Evolutionary conservation across 2,113 vertebrate species (phyloP), one percentile per base, ranked within the genome.

Genomic region (Python bivittatus): DNA sequence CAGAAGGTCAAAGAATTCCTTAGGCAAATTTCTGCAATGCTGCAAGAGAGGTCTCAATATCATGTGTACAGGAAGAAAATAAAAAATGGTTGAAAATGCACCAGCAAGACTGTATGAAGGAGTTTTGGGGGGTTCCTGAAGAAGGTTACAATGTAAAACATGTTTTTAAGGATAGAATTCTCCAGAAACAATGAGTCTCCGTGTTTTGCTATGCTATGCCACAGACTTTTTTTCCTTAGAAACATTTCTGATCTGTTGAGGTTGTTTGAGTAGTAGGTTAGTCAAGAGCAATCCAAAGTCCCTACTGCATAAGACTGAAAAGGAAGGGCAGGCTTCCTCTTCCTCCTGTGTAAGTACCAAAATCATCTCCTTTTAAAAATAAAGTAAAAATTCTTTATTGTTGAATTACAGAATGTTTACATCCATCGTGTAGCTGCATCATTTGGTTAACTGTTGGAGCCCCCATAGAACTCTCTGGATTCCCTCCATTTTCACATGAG

Each of bases 201-300:
- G 42, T 87, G 22, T 52, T 54, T 72, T 20, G 23, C 88, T 91
- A 27, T 20, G 23, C 87, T 91, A 27, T 54, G 1, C 86, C 44
- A 44, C 44, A 44, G 44, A 44, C 5, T 44, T 44, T 44, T 38
- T 90, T 90, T 93, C 54, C 4, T 0, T 33, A 60, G 84, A n/a
- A 48, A 29, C 54, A 10, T 86, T 94, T 96, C 61, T 88, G 61
- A 54, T 27, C 94, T 91, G 23, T 86, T 93, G 11, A 86, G 85
- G 54, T 1, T 92, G 48, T 29, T 89, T 92, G 44, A 90, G 88
- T 89, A 64, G 57, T 53, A 92, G 17, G 91, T 90, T 25, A 64
- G 54, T 91, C 79, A 87, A 94, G 57, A 94, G 0, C 13, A 33
- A 95, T 38, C 44, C 8, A 94, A 88, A 94, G 72, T 88, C 89